These are phyloP conservation scores for Anolis sagrei DNA, from an alignment of 2,113 vertebrate genomes.

Conservation along the genomic window DNA sequence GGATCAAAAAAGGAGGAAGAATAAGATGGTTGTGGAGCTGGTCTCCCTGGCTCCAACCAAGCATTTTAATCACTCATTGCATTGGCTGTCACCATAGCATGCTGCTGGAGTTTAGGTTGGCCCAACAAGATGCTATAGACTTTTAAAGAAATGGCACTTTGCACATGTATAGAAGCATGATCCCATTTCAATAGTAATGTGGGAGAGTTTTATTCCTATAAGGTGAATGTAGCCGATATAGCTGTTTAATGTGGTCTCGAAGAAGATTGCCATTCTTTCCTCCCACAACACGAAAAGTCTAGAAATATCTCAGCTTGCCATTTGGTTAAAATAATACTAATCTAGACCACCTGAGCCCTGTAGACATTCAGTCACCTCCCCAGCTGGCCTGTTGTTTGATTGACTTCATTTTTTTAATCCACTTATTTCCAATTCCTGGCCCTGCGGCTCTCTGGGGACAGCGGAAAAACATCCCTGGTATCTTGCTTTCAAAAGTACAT, in stretches of 20 bases:
- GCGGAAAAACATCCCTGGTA: neutral
- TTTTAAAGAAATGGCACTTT: neutral
- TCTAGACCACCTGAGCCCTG: neutral
- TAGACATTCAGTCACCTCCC: neutral
- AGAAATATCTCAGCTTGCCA: neutral
- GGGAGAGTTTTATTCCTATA: neutral
- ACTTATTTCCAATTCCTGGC: neutral
- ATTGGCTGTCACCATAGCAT: neutral
- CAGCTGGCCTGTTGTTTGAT: neutral
- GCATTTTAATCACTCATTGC: neutral
- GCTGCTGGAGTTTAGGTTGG: neutral
- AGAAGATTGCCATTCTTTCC: neutral
- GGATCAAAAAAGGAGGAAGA: too few relatives aligned
- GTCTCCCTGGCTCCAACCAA: too few relatives aligned
- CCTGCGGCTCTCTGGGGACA: neutral
- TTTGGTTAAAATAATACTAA: neutral
- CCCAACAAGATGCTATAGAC: neutral
- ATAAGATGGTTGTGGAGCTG: neutral
- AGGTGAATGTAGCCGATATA: neutral
- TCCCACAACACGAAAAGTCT: neutral
- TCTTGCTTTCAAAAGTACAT: constrained; percentile 2
- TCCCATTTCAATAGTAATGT: too few relatives aligned
- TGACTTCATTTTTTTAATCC: neutral
- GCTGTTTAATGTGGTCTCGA: neutral
- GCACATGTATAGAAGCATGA: too few relatives aligned